Base-by-base conservation (phyloP, 2,888 invertebrate species). In the Trachelus troglodyta region DNA sequence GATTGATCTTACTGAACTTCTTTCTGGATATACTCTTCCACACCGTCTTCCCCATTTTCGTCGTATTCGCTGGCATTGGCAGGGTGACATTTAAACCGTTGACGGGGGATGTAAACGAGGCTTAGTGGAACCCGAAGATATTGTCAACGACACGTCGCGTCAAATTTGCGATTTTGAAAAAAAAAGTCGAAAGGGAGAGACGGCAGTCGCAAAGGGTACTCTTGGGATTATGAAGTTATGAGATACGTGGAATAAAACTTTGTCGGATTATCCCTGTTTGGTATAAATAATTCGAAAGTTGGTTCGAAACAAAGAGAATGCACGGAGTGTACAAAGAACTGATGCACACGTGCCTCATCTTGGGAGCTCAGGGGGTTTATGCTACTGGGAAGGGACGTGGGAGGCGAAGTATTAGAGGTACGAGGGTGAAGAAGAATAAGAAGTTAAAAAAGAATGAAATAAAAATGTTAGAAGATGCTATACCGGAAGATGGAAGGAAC, bases 221-320 rank as follows among this genome's bases (percentile, higher is more conserved):
- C 56, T 56, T 23, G 56, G 56, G 56, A 23, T 23, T 71, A 30
- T 11, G 34, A 4, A 71, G 12, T 34, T 31, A 71, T 71, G 9
- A 56, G 56, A 71, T 71, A 6, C 33, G 71, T 34, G 71, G 71
- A 11, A 33, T 71, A 71, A 71, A 71, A 31, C 31, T 71, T 31
- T 12, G 9, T 15, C 71, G 33, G 12, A 34, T 71, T 34, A 71
- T 34, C 12, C 11, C 34, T 23, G 71, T 15, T 6, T 34, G 12
- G 71, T 71, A 71, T 71, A 71, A 71, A 71, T 37, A 56, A 73
- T 33, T 37, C 37, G 78, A 79, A 84, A 79, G 82, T 83, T 74
- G 68, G 35, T 69, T 69, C n/a, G 35, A 35, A 79, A 79, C 75
- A 78, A 79, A 79, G 80, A 34, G 75, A 78, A 83, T 78, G 37